Evolutionary conservation across 1,140 invertebrate species (phyloP).

Genomic region (Pseudoatta argentina): DNA sequence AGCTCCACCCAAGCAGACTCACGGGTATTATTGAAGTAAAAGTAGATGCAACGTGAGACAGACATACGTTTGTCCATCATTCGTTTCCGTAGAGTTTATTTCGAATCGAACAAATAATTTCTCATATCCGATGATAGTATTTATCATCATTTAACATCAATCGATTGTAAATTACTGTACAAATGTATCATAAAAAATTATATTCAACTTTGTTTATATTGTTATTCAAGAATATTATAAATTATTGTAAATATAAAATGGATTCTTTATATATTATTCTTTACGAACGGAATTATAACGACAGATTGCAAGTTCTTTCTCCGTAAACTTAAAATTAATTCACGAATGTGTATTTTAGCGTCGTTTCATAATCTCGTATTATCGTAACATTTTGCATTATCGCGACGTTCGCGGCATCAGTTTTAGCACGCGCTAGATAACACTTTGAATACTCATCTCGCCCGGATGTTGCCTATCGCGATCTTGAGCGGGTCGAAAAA

Average conservation of each 20-base stretch:
- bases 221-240: no score
- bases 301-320: neutral
- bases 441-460: conserved; percentile 38
- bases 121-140: no score
- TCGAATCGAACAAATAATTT: conserved; percentile 16
- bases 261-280: no score
- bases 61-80: neutral
- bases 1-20: conserved; percentile 30
- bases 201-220: no score
- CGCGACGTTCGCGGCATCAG: conserved; percentile 3
- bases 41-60: neutral
- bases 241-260: no score
- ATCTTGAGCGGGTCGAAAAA: conserved; percentile 41
- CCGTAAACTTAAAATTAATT: neutral
- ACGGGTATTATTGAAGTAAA: conserved; percentile 44
- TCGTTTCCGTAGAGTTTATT: neutral
- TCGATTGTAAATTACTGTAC: neutral
- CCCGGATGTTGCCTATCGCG: conserved; percentile 56
- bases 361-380: neutral
- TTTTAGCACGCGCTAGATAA: conserved; percentile 22
- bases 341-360: neutral
- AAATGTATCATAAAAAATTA: no score
- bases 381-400: conserved; percentile 39
- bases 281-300: neutral
- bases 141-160: neutral